Percentiles rank a stretch among this genome's conserved stretches.
These are phyloP conservation scores for Tachyglossus aculeatus DNA, from an alignment of 2,797 vertebrate genomes.

Conservation along the genomic window DNA sequence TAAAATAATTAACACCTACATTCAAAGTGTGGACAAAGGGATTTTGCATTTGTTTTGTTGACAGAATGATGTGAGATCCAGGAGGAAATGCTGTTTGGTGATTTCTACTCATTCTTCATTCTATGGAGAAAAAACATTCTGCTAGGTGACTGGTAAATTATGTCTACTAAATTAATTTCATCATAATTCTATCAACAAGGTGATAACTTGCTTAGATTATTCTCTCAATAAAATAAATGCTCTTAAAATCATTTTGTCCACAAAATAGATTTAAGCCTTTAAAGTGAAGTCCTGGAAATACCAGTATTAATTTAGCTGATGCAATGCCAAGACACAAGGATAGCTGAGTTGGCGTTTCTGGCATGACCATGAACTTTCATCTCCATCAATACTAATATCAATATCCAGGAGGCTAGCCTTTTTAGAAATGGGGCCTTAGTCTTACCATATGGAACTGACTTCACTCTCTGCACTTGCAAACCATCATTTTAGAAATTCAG, in stretches of 20 bases:
- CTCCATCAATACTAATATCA: too few species aligned
- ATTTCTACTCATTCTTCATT: conserved; percentile 52
- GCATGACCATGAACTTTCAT: too few species aligned
- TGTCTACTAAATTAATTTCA: conserved; percentile 71
- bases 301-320: conserved; percentile 48
- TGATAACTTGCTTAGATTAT: conserved; percentile 74
- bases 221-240: conserved; percentile 73
- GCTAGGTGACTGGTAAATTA: conserved; percentile 69
- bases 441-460: too few species aligned
- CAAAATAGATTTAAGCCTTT: conserved; percentile 70
- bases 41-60: conserved; percentile 63
- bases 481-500: conserved; percentile 40
- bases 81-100: conserved; percentile 61
- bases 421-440: too few species aligned
- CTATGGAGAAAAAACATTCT: conserved; percentile 55
- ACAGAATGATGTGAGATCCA: conserved; percentile 56
- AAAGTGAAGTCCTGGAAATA: conserved; percentile 69
- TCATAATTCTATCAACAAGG: conserved; percentile 77
- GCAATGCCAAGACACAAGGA: conserved; percentile 54
- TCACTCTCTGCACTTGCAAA: too few species aligned
- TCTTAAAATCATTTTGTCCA: conserved; percentile 74
- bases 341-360: conserved; percentile 32
- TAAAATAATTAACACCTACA: conserved; percentile 63
- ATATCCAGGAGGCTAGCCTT: too few species aligned
- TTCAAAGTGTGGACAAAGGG: conserved; percentile 57